phyloP scores from a whole-genome alignment of 2,888 invertebrate species.

The Sarcophaga carnaria region DNA sequence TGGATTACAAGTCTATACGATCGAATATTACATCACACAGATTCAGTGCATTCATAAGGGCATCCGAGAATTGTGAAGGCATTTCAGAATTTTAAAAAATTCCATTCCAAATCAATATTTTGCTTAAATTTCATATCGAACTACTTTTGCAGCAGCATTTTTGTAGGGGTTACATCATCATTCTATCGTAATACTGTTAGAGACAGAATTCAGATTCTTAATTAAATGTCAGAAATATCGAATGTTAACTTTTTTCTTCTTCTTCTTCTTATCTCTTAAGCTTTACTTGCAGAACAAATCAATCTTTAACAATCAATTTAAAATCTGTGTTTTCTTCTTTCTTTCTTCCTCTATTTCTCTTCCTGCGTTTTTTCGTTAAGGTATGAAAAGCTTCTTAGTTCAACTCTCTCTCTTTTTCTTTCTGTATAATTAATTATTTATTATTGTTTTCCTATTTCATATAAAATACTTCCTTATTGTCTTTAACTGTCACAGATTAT shows the following conservation, averaged over 20 bases:
- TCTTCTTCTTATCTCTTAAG: background rate
- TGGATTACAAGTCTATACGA: no score
- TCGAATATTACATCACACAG: no score
- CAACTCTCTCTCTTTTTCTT: no score
- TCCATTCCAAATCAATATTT: background rate
- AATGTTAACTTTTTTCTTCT: no score
- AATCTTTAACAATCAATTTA: conserved; percentile 55
- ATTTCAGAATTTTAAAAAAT: no score
- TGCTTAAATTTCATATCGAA: background rate
- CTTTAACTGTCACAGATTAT: conserved; percentile 64
- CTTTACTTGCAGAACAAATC: conserved; percentile 37
- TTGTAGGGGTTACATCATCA: background rate
- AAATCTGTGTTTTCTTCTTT: conserved; percentile 21
- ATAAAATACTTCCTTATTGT: conserved; percentile 66
- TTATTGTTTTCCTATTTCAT: conserved; percentile 31
- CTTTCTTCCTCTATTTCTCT: no score
- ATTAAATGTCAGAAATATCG: no score
- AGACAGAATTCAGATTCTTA: no score
- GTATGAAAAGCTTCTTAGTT: background rate
- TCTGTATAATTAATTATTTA: conserved; percentile 62
- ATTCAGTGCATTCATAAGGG: no score
- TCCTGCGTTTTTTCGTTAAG: background rate
- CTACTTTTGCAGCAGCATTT: background rate
- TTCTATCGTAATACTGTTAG: no score
- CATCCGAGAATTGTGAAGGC: no score